phyloP scores from a whole-genome alignment of 2,888 invertebrate genomes.

The Sacculina carcini region DNA sequence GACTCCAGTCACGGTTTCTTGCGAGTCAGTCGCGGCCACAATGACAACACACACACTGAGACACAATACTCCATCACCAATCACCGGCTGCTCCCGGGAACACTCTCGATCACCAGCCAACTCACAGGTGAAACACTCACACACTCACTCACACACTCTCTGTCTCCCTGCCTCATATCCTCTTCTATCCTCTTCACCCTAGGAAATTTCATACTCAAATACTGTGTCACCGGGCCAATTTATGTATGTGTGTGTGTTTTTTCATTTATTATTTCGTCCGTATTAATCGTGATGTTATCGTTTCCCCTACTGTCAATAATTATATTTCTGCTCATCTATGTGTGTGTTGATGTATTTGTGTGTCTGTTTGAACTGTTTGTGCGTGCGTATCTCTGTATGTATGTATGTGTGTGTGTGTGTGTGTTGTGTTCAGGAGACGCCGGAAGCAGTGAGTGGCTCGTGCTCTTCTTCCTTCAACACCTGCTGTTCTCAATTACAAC shows the following conservation, averaged over 20 bases:
- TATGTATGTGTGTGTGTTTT: background rate
- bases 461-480: too few species aligned
- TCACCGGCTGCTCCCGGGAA: too few species aligned
- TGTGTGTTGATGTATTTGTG: background rate
- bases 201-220: background rate
- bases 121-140: too few species aligned
- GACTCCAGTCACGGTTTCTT: too few species aligned
- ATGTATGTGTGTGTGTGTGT: too few species aligned
- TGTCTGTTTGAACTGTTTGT: background rate
- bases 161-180: background rate
- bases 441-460: conserved; percentile 21
- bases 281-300: background rate
- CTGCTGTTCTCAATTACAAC: too few species aligned
- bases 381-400: conserved; percentile 41
- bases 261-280: background rate
- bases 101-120: too few species aligned
- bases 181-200: background rate
- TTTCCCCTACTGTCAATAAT: background rate
- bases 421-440: conserved; percentile 24
- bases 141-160: background rate
- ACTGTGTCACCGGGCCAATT: background rate
- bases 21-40: too few species aligned
- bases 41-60: too few species aligned
- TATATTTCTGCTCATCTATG: background rate
- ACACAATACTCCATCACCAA: too few species aligned